phyloP scores from a whole-genome alignment of 2,113 vertebrate genomes.

The Apteryx mantelli region DNA sequence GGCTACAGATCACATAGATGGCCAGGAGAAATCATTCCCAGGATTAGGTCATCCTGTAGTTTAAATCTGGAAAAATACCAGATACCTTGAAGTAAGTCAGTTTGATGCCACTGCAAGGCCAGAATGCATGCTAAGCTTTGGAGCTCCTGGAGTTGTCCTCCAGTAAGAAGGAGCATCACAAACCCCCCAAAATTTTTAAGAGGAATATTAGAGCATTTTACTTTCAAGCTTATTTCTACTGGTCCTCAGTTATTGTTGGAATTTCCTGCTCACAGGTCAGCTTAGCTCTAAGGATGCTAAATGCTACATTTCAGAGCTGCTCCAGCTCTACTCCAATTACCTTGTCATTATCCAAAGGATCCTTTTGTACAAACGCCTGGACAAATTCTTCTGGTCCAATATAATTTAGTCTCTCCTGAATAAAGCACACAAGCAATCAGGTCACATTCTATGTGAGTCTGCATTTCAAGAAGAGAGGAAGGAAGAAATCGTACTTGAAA shows the following conservation, averaged over 20 bases:
- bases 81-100: neutral
- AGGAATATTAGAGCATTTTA: neutral
- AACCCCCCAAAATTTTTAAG: neutral
- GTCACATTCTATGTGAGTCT: neutral
- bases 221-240: neutral
- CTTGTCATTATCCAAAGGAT: conserved; percentile 89
- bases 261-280: neutral
- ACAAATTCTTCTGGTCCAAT: conserved; percentile 96
- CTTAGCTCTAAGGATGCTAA: neutral
- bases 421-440: conserved; percentile 8
- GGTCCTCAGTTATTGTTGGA: neutral
- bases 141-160: neutral
- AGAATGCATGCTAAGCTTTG: neutral
- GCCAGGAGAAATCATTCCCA: neutral
- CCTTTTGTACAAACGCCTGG: conserved; percentile 92
- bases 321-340: conserved; percentile 69
- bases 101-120: neutral
- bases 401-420: conserved; percentile 92
- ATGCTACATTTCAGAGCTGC: neutral
- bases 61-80: neutral
- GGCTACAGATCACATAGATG: neutral
- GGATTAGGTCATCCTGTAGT: neutral
- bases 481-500: neutral
- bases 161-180: neutral
- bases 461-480: neutral